Percentiles rank a stretch among this genome's conserved stretches.
Evolutionary conservation across 2,113 vertebrate genomes (phyloP).

Genomic region (Cryptomyrus ogoouensis): DNA sequence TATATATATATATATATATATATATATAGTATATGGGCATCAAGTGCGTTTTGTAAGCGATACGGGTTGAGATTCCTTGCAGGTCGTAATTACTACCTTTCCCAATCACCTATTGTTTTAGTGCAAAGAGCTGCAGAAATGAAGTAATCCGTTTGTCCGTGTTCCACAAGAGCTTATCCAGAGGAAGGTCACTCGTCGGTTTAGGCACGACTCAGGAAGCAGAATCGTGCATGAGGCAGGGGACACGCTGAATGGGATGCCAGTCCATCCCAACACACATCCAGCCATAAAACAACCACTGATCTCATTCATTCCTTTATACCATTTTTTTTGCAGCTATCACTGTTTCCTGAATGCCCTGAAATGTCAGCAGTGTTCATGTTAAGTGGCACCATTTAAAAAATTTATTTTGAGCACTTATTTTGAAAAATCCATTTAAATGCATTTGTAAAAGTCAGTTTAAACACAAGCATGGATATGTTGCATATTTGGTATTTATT

Average conservation of each 20-base stretch:
- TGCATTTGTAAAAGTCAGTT: neutral
- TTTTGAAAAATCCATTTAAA: neutral
- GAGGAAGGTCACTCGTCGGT: neutral
- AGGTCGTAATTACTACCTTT: neutral
- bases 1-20: too few species aligned
- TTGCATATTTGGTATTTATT: neutral
- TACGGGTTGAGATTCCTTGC: neutral
- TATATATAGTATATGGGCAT: too few species aligned
- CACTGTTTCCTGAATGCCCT: too few species aligned
- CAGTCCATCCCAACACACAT: neutral
- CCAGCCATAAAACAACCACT: neutral
- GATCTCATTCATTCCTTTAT: neutral
- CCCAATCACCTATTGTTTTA: neutral
- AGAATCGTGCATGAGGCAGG: neutral
- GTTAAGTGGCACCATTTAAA: neutral
- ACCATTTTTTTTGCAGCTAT: neutral
- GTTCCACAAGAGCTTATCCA: neutral
- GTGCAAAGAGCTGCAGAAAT: neutral
- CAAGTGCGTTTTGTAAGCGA: neutral
- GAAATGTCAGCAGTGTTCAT: neutral
- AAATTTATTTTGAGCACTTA: neutral
- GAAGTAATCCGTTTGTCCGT: neutral
- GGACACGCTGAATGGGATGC: neutral
- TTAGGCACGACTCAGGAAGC: neutral
- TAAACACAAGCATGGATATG: neutral